phyloP scores from a whole-genome alignment of 2,888 invertebrate genomes.

The Galeruca laticollis region DNA sequence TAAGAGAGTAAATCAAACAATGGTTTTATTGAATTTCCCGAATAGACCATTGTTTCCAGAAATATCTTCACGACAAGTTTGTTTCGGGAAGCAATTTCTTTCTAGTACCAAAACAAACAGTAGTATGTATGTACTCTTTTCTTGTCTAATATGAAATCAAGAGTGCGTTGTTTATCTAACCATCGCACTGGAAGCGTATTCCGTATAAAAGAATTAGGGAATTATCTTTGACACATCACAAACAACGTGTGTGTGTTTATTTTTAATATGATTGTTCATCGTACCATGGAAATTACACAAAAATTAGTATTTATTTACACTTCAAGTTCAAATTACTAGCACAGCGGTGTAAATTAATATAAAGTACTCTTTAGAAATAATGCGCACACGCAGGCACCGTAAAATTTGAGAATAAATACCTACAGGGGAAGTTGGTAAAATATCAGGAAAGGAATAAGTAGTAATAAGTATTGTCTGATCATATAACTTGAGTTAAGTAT shows the following conservation, averaged over 20 bases:
- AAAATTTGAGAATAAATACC: too few species aligned
- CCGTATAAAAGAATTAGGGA: slow-evolving; percentile 33
- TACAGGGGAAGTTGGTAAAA: too few species aligned
- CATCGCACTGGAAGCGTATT: slow-evolving; percentile 36
- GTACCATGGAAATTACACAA: slow-evolving; percentile 27
- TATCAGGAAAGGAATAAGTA: too few species aligned
- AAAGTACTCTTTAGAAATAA: too few species aligned
- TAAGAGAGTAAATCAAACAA: slow-evolving; percentile 6
- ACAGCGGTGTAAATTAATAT: too few species aligned
- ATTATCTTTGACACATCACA: slow-evolving; percentile 34
- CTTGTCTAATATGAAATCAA: slow-evolving; percentile 43
- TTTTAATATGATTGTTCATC: slow-evolving; percentile 25
- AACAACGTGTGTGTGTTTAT: slow-evolving; percentile 12
- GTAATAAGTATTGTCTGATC: too few species aligned
- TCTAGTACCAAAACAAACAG: slow-evolving; percentile 56
- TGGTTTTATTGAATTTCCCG: slow-evolving; percentile 28
- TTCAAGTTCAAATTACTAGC: background rate
- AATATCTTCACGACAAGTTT: slow-evolving; percentile 25
- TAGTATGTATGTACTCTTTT: slow-evolving; percentile 34
- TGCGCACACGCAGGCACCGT: too few species aligned
- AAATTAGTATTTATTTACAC: slow-evolving; percentile 17
- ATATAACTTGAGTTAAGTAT: too few species aligned
- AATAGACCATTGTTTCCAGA: slow-evolving; percentile 41
- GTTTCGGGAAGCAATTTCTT: slow-evolving; percentile 47
- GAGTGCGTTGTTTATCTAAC: slow-evolving; percentile 46